These are phyloP conservation scores for Camponotus floridanus DNA, from an alignment of 1,140 invertebrate species.

Conservation along the genomic window DNA sequence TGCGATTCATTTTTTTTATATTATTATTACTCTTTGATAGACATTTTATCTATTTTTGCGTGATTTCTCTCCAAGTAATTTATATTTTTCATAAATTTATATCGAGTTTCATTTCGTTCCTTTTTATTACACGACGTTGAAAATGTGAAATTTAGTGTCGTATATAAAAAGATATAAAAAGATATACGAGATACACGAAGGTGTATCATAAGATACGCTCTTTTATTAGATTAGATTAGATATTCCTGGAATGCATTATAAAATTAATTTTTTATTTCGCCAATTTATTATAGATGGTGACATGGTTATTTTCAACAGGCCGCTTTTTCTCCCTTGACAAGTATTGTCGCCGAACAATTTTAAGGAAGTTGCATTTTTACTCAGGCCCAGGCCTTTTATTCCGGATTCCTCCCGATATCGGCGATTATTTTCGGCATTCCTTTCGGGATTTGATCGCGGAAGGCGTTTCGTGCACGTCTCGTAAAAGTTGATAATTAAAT, in stretches of 20 bases:
- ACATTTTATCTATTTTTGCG: not conserved
- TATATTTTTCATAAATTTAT: too few species aligned
- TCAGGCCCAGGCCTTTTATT: constrained; percentile 1
- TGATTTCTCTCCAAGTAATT: too few species aligned
- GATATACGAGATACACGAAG: not conserved
- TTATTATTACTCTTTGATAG: not conserved
- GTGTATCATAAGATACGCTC: not conserved
- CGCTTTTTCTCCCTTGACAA: not conserved
- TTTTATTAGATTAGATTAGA: not conserved
- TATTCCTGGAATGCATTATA: not conserved
- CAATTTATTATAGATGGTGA: not conserved
- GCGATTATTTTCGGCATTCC: not conserved
- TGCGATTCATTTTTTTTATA: not conserved
- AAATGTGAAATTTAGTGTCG: not conserved
- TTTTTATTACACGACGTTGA: not conserved
- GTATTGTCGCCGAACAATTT: not conserved
- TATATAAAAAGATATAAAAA: not conserved
- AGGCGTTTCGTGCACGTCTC: constrained; percentile 37
- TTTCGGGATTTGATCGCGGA: constrained; percentile 1
- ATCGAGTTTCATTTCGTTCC: too few species aligned
- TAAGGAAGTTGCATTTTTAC: constrained; percentile 15
- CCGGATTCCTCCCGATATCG: constrained; percentile 11
- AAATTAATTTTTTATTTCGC: not conserved
- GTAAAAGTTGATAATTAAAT: constrained; percentile 62
- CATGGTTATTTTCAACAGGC: not conserved